phyloP scores from a whole-genome alignment of 1,140 invertebrate species.

The Sminthurinus signatus region DNA sequence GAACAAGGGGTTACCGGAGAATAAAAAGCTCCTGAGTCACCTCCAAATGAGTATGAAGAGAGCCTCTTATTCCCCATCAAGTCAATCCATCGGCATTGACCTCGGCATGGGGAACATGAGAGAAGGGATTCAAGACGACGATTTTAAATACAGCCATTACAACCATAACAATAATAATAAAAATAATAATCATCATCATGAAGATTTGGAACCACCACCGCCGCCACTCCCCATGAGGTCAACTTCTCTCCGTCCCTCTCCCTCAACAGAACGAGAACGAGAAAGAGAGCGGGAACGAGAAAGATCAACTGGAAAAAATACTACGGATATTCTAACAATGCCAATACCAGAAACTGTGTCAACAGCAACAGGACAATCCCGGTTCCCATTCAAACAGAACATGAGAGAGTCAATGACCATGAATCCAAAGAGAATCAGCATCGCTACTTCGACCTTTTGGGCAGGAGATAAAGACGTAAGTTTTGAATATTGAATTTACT shows the following conservation, averaged over 20 bases:
- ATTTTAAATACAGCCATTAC: not conserved
- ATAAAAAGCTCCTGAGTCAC: too few relatives aligned
- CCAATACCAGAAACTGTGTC: too few relatives aligned
- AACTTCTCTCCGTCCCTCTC: conserved; percentile 20
- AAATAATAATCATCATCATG: not conserved
- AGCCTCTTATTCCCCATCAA: not conserved
- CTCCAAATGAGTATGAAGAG: too few relatives aligned
- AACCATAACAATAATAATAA: not conserved
- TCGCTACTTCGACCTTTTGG: conserved; percentile 36
- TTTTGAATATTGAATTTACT: not conserved
- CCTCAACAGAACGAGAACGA: too few relatives aligned
- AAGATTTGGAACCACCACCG: conserved; percentile 1
- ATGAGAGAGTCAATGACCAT: conserved; percentile 16
- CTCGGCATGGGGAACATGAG: not conserved
- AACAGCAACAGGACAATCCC: too few relatives aligned
- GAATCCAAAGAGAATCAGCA: conserved; percentile 36
- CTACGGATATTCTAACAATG: too few relatives aligned
- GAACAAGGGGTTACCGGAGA: not conserved
- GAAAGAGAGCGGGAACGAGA: too few relatives aligned
- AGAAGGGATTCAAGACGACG: not conserved
- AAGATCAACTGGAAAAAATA: too few relatives aligned
- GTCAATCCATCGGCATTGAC: not conserved
- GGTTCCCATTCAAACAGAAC: not conserved
- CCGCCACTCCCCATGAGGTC: conserved; percentile 28
- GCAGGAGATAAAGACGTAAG: conserved; percentile 35